phyloP scores from a whole-genome alignment of 2,888 invertebrate genomes.

The Germaria angustata region DNA sequence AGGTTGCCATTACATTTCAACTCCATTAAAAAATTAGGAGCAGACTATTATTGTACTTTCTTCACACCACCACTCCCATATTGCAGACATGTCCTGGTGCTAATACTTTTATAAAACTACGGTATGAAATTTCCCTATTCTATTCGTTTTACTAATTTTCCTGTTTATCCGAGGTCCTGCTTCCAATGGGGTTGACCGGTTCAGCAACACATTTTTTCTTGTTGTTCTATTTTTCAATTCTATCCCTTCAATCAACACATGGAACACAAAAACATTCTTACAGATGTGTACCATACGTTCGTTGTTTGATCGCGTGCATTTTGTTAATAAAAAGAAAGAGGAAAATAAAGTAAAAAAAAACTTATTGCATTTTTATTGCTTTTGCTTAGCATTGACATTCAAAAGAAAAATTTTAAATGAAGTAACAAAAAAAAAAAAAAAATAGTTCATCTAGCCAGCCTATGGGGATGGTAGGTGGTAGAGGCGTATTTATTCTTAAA shows the following conservation, averaged over 20 bases:
- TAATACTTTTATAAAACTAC: background rate
- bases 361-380: background rate
- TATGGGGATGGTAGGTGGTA: too few relatives aligned
- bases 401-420: constrained; percentile 10
- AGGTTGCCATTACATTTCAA: background rate
- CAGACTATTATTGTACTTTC: background rate
- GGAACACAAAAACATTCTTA: background rate
- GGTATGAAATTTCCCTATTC: background rate
- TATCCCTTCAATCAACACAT: background rate
- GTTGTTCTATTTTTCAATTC: background rate
- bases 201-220: background rate
- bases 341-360: background rate
- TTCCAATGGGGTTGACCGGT: background rate
- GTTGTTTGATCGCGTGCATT: constrained; percentile 59
- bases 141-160: background rate
- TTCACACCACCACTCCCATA: background rate
- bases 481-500: too few relatives aligned
- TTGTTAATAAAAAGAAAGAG: constrained; percentile 46
- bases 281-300: background rate
- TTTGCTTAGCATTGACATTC: constrained; percentile 48
- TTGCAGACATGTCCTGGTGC: background rate
- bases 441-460: background rate
- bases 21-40: background rate
- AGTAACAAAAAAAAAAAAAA: background rate
- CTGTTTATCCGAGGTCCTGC: background rate